A percentile compares a stretch with the other conserved stretches of the same genome.
phyloP scores from a whole-genome alignment of 1,140 invertebrate genomes.

The Chrysomallon squamiferum region DNA sequence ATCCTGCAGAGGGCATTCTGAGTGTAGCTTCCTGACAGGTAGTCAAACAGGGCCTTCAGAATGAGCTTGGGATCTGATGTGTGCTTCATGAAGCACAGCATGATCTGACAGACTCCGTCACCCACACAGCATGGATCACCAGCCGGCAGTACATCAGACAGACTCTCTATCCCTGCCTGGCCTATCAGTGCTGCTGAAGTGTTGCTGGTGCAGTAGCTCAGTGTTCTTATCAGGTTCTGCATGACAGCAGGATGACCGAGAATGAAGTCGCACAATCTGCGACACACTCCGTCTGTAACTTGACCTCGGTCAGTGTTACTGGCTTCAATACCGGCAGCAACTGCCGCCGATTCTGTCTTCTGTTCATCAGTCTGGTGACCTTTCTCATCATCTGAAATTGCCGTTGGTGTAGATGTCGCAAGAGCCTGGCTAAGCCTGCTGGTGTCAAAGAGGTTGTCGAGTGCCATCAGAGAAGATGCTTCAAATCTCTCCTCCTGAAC shows the following conservation, averaged over 20 bases:
- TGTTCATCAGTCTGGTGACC: conserved; percentile 47
- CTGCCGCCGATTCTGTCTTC: conserved; percentile 30
- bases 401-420: conserved; percentile 23
- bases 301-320: not conserved
- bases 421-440: conserved; percentile 44
- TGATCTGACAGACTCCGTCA: conserved; percentile 83
- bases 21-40: conserved; percentile 67
- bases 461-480: conserved; percentile 2
- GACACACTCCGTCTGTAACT: conserved; percentile 13
- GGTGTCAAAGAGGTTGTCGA: conserved; percentile 41
- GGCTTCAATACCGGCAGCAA: not conserved
- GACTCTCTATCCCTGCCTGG: conserved; percentile 43
- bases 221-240: conserved; percentile 74
- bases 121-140: conserved; percentile 74
- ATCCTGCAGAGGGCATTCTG: conserved; percentile 58
- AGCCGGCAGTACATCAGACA: conserved; percentile 49
- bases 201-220: conserved; percentile 71
- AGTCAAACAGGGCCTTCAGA: conserved; percentile 77
- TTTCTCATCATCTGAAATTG: conserved; percentile 55
- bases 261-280: conserved; percentile 55
- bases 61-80: conserved; percentile 76
- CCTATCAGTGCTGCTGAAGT: conserved; percentile 59
- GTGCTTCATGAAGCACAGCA: conserved; percentile 75
- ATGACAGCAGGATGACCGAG: conserved; percentile 71
- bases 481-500: conserved; percentile 8